A percentile compares a stretch with the other conserved stretches of the same genome.
These are phyloP conservation scores for Pogonomyrmex californicus DNA, from an alignment of 1,140 invertebrate genomes.

Conservation along the genomic window DNA sequence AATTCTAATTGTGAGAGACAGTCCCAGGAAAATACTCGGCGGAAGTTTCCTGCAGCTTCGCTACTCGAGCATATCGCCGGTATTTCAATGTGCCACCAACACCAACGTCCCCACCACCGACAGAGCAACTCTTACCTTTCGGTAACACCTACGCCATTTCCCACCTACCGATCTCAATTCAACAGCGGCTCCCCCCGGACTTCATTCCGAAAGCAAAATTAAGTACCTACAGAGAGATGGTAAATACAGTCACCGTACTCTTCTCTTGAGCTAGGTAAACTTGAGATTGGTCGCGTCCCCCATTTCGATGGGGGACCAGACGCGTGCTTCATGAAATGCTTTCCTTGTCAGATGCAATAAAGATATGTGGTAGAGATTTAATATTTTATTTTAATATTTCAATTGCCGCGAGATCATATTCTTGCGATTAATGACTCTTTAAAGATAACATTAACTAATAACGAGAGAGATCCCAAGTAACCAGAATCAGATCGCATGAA, in stretches of 20 bases:
- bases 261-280: constrained; percentile 65
- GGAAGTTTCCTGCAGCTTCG: constrained; percentile 81
- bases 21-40: constrained; percentile 85
- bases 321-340: constrained; percentile 28
- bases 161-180: constrained; percentile 52
- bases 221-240: constrained; percentile 82
- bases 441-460: neutral
- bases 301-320: constrained; percentile 60
- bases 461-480: neutral
- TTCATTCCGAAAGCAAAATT: constrained; percentile 86
- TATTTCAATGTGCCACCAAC: constrained; percentile 84
- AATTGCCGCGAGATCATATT: neutral
- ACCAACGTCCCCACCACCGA: constrained; percentile 62
- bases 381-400: constrained; percentile 14
- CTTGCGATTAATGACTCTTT: neutral
- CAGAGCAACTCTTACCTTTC: constrained; percentile 73
- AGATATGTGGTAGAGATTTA: neutral
- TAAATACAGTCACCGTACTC: constrained; percentile 79
- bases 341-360: neutral
- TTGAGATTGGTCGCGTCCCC: constrained; percentile 40
- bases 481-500: neutral
- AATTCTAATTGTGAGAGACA: constrained; percentile 86
- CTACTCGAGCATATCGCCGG: constrained; percentile 77
- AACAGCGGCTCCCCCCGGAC: constrained; percentile 72
- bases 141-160: constrained; percentile 77